phyloP scores from a whole-genome alignment of 2,888 invertebrate genomes.

The Gastracanthus pulcherrimus region DNA sequence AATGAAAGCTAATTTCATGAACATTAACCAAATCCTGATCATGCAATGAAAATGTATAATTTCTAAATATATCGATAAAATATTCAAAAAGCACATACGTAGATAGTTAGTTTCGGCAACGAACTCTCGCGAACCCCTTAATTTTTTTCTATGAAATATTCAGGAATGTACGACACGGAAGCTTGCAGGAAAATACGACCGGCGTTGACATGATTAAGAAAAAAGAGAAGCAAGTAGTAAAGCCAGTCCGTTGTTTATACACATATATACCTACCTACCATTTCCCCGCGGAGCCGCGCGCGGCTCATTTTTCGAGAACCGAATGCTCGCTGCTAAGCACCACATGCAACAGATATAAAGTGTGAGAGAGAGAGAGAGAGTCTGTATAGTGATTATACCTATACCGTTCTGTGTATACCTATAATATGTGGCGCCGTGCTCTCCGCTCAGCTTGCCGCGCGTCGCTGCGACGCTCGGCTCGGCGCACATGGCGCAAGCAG shows the following conservation, averaged over 20 bases:
- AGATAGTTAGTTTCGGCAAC: background rate
- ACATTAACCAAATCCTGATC: too few species aligned
- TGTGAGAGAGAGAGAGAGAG: constrained; percentile 23
- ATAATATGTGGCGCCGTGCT: too few species aligned
- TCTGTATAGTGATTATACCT: constrained; percentile 41
- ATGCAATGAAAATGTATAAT: too few species aligned
- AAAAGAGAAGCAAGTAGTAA: background rate
- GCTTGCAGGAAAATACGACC: constrained; percentile 18
- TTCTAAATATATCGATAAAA: background rate
- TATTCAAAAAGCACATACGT: constrained; percentile 6
- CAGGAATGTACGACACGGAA: constrained; percentile 46
- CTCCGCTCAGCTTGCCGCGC: too few species aligned
- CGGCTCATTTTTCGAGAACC: constrained; percentile 14
- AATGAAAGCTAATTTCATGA: too few species aligned
- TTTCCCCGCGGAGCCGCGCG: background rate
- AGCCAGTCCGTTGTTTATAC: background rate
- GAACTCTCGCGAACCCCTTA: background rate
- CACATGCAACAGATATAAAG: constrained; percentile 67
- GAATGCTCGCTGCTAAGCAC: constrained; percentile 30
- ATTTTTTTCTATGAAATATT: constrained; percentile 40
- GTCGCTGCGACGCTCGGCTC: constrained; percentile 58
- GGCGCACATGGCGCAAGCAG: constrained; percentile 70
- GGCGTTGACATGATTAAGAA: constrained; percentile 4
- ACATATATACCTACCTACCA: background rate
- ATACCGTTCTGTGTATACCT: constrained; percentile 24